phyloP scores from a whole-genome alignment of 2,113 vertebrate species.

The Urocynchramus pylzowi region DNA sequence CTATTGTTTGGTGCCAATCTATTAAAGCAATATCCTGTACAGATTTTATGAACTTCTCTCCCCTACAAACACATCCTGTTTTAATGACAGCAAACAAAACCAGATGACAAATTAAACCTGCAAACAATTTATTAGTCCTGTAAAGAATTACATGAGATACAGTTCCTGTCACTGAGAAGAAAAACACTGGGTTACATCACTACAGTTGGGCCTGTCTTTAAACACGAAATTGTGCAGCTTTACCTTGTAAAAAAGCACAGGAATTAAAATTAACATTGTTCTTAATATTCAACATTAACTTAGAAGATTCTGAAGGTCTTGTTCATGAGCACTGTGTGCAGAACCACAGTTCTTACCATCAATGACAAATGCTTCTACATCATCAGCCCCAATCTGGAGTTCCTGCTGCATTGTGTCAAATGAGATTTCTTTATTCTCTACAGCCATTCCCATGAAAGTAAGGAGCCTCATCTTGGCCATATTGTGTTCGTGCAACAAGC shows the following conservation, averaged over 20 bases:
- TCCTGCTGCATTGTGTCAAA: conserved; percentile 98
- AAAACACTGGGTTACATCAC: not conserved
- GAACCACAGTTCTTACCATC: conserved; percentile 78
- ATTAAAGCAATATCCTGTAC: conserved; percentile 11
- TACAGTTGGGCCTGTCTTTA: not conserved
- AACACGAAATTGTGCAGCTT: not conserved
- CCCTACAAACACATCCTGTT: conserved; percentile 32
- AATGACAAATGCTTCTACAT: conserved; percentile 97
- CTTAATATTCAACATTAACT: not conserved
- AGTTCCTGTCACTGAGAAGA: not conserved
- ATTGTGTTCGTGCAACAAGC: conserved; percentile 94
- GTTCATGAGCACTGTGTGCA: not conserved
- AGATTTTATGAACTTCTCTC: conserved; percentile 48
- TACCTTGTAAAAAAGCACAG: not conserved
- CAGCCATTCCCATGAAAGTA: conserved; percentile 99
- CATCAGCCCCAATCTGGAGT: conserved; percentile 91
- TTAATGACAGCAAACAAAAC: not conserved
- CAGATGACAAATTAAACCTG: conserved; percentile 27
- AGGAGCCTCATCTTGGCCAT: conserved; percentile 97
- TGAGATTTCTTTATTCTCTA: conserved; percentile 94
- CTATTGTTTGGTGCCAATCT: not conserved
- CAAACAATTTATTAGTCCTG: not conserved
- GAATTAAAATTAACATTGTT: not conserved
- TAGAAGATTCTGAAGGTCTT: not conserved
- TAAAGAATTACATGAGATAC: not conserved